Base-by-base conservation (phyloP, 2,888 invertebrate species). In the Xestia c-nigrum region DNA sequence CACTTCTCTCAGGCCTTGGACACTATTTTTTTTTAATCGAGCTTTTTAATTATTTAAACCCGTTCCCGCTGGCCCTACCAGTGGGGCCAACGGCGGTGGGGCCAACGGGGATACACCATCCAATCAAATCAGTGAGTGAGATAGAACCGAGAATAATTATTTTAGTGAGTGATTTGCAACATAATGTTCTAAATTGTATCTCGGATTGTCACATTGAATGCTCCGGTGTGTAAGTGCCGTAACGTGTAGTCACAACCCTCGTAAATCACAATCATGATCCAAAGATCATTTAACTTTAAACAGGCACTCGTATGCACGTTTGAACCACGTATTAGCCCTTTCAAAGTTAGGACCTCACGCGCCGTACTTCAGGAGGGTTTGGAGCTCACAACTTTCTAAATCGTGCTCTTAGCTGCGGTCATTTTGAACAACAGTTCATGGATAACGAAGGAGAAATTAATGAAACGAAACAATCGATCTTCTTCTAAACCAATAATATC, bases 331-430 rank as follows among this genome's bases (percentile, higher is more conserved):
- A 50, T 50, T 38, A 14, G 31, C 31, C 43, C 24, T 50, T 31
- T 24, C 47, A 43, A 57, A 71, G 57, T 57, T 59, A 1, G 10
- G 14, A 24, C 19, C 14, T 65, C 57, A 71, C 64, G 72, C 50
- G 50, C 43, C 43, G 46, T 5, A 16, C 21, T 40, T 43, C 61
- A 46, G 5, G 19, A 43, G 43, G 43, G 43, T 43, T 43, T 43
- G 43, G 43, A 16, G 3, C 14, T 40, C 6, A 24, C 57, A 16
- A 61, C 65, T 78, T 80, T 21, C 7, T 10, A 66, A 72, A 38
- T 52, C 59, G 50, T 59, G 38, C 43, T 50, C n/a, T 24, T 64
- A 59, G 14, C 59, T 47, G n/a, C 2, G 31, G 40, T 0, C 24
- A 50, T 40, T 61, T 77, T 43, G 19, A 50, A 52, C 14, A 59